Evolutionary conservation across 2,888 invertebrate species (phyloP), one percentile per base, ranked within the genome.

Genomic region (Pardosa pseudoannulata): DNA sequence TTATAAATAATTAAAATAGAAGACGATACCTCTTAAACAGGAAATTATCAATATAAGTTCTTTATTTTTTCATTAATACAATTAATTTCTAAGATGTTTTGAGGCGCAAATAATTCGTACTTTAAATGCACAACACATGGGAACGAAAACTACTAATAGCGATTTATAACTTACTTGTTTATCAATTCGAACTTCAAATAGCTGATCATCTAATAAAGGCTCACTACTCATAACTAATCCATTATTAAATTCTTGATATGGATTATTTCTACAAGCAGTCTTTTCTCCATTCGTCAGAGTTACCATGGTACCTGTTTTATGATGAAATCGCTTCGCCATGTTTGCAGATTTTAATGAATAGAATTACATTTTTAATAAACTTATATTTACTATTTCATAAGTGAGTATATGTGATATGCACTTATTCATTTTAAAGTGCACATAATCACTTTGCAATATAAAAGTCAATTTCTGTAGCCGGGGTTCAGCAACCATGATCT

Each of bases 111-210:
- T n/a, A n/a, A n/a, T n/a, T n/a, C n/a, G n/a, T n/a, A n/a, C n/a
- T n/a, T n/a, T n/a, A n/a, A n/a, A n/a, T n/a, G n/a, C n/a, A n/a
- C n/a, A n/a, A n/a, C n/a, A n/a, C n/a, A n/a, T n/a, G n/a, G n/a
- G n/a, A 7, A 36, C 36, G 36, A 5, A 36, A 36, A 36, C 5
- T 36, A 36, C 9, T 7, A 16, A n/a, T 50, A 19, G 6, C 32
- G 56, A 1, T 39, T 27, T n/a, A 62, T 29, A 19, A 27, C 91
- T 90, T 92, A 97, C 97, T 95, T 97, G 97, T 92, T 95, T 95
- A 91, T 97, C 96, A 90, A 97, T 95, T 90, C 95, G 94, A 88
- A 97, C 95, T 93, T 96, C 96, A 91, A 97, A 97, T 80, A 96
- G 92, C 88, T 95, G 94, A 93, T 97, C 96, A 91, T 96, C 95